A percentile compares a stretch with the other conserved stretches of the same genome.
These are phyloP conservation scores for Lithosia quadra DNA, from an alignment of 2,888 invertebrate genomes.

Conservation along the genomic window DNA sequence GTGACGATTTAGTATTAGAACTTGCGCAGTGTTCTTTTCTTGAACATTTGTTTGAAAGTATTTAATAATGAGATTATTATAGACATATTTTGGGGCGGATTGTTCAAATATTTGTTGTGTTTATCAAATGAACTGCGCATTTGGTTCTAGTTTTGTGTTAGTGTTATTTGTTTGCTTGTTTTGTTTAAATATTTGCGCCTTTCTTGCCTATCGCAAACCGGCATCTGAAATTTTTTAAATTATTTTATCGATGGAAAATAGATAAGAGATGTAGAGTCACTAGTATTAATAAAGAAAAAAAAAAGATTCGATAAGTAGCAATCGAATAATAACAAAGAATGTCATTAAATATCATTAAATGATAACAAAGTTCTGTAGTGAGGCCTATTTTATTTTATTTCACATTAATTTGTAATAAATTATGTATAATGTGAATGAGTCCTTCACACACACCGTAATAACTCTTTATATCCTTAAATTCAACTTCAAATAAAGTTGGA, in stretches of 20 bases:
- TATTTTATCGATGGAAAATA: too few relatives aligned
- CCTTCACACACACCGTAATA: too few relatives aligned
- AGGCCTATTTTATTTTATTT: too few relatives aligned
- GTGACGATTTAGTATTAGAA: conserved; percentile 48
- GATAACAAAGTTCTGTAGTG: too few relatives aligned
- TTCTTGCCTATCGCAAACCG: background rate
- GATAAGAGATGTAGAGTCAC: too few relatives aligned
- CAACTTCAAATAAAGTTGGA: conserved; percentile 6
- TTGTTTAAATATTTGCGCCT: conserved; percentile 18
- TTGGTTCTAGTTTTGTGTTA: conserved; percentile 45
- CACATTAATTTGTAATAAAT: too few relatives aligned
- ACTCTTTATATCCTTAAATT: background rate
- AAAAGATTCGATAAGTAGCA: too few relatives aligned
- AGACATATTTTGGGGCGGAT: conserved; percentile 61
- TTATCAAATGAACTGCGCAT: conserved; percentile 69
- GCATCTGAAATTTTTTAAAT: background rate
- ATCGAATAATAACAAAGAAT: too few relatives aligned
- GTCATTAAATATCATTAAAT: too few relatives aligned
- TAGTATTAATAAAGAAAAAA: too few relatives aligned
- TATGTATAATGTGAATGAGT: too few relatives aligned
- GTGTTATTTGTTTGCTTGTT: conserved; percentile 14
- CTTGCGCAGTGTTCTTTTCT: conserved; percentile 64
- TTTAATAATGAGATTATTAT: conserved; percentile 79
- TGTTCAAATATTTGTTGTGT: conserved; percentile 76
- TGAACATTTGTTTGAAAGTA: conserved; percentile 74